Evolutionary conservation across 2,113 vertebrate genomes (phyloP).

Genomic region (Aleadryas rufinucha): DNA sequence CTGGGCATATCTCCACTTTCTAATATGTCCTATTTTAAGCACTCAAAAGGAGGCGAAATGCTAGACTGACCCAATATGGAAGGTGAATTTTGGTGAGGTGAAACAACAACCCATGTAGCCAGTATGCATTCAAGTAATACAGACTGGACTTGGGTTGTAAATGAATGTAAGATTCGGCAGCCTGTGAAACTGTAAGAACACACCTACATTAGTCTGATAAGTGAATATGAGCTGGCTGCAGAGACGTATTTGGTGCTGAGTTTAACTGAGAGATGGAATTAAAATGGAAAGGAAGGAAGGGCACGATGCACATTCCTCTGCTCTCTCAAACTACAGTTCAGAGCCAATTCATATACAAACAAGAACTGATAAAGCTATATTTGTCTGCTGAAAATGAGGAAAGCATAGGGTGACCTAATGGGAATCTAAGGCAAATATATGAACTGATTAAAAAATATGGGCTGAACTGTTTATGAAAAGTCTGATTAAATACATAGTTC

Average conservation of each 20-base stretch:
- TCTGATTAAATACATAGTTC: not conserved
- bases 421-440: not conserved
- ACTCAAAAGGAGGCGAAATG: not conserved
- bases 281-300: not conserved
- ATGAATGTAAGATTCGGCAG: not conserved
- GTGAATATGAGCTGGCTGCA: not conserved
- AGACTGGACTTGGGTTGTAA: not conserved
- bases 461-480: not conserved
- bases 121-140: not conserved
- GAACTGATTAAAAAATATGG: not conserved
- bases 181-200: not conserved
- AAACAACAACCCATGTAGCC: not conserved
- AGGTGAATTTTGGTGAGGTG: not conserved
- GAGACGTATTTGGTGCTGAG: not conserved
- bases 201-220: not conserved
- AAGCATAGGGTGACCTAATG: not conserved
- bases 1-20: not conserved
- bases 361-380: not conserved
- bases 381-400: conserved; percentile 1
- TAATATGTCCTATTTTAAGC: not conserved
- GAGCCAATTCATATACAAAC: not conserved
- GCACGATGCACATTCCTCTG: not conserved
- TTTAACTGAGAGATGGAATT: not conserved
- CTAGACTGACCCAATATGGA: not conserved
- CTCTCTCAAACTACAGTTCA: not conserved